Evolutionary conservation across 2,113 vertebrate genomes (phyloP).

Genomic region (Gavialis gangeticus): DNA sequence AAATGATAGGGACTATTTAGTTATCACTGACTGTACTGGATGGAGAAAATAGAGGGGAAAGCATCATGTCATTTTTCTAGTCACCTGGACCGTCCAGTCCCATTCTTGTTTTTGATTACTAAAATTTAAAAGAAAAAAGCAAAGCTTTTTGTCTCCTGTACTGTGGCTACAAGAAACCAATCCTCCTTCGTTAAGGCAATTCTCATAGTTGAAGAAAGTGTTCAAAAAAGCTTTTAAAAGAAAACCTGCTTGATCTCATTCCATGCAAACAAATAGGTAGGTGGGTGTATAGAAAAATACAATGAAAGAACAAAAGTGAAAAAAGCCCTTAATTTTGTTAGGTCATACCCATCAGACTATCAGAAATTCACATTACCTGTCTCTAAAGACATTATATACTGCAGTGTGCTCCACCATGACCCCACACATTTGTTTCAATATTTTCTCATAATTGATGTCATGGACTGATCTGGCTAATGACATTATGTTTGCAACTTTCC

Average conservation of each 20-base stretch:
- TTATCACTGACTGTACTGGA: background rate
- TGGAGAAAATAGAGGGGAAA: background rate
- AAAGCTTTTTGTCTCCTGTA: background rate
- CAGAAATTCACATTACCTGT: conserved; percentile 12
- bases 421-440: conserved; percentile 39
- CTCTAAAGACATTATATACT: conserved; percentile 50
- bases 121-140: background rate
- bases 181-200: background rate
- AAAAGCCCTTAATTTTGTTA: conserved; percentile 3
- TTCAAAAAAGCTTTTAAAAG: background rate
- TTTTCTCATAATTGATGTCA: conserved; percentile 52
- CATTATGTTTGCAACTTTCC: conserved; percentile 54
- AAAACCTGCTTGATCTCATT: background rate
- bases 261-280: background rate
- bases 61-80: background rate
- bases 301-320: background rate
- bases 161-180: background rate
- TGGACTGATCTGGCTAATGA: conserved; percentile 32
- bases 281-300: background rate
- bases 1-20: background rate
- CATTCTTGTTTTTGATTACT: background rate
- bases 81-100: background rate
- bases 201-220: background rate
- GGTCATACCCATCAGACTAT: background rate
- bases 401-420: conserved; percentile 10